These are phyloP conservation scores for Schlechtendalia chinensis DNA, from an alignment of 1,140 invertebrate species.

Conservation along the genomic window DNA sequence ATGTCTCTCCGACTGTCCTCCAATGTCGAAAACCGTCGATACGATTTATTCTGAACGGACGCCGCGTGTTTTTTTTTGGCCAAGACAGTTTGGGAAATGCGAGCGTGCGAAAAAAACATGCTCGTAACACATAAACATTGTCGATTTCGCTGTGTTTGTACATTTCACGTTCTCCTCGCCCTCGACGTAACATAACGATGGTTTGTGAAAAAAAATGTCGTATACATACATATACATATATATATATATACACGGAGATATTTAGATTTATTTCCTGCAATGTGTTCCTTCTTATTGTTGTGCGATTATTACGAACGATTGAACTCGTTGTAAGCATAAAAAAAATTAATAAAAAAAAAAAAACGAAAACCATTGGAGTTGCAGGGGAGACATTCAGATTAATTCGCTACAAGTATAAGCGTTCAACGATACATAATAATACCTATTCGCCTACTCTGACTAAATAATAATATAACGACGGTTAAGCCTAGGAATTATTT, in stretches of 20 bases:
- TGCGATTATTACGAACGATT: constrained; percentile 23
- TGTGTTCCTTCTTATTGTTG: background rate
- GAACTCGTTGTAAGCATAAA: background rate
- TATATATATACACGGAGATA: background rate
- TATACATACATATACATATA: too few relatives aligned
- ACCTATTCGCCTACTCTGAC: background rate
- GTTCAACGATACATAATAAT: background rate
- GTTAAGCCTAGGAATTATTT: background rate
- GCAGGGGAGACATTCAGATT: background rate
- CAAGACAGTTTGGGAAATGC: background rate
- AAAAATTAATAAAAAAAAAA: background rate
- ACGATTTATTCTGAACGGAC: too few relatives aligned
- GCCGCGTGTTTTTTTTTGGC: too few relatives aligned
- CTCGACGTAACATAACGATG: background rate
- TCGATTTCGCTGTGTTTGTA: background rate
- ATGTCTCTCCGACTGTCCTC: background rate
- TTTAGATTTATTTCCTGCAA: background rate
- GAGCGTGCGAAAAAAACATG: too few relatives aligned
- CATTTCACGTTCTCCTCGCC: background rate
- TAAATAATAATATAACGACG: background rate
- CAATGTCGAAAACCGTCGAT: background rate
- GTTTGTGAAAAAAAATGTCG: background rate
- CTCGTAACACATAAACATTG: background rate
- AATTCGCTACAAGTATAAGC: background rate
- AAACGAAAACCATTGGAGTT: background rate